Conservation (phyloP, 2,888 invertebrate genomes). For the Meiosimyza decipiens region DNA sequence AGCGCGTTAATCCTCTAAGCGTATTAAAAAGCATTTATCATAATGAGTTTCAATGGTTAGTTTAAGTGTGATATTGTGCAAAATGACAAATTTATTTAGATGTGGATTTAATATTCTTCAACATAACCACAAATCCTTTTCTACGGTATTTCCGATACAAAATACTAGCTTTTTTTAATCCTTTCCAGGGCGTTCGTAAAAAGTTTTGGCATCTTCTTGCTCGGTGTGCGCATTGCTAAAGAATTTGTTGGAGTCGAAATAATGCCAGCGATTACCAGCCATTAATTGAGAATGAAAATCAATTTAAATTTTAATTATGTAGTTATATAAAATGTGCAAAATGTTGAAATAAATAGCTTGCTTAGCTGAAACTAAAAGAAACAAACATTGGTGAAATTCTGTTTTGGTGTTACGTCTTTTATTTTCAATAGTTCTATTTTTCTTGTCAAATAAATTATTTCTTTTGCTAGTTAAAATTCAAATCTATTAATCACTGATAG, state of each 20-base stretch:
- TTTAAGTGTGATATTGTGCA: conserved; percentile 39
- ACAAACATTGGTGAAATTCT: background rate
- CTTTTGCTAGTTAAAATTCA: background rate
- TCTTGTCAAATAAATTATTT: background rate
- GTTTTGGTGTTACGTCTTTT: background rate
- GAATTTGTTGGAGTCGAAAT: conserved; percentile 81
- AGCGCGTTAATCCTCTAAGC: conserved; percentile 68
- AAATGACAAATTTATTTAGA: background rate
- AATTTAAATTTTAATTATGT: background rate
- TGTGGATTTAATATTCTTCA: background rate
- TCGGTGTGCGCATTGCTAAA: conserved; percentile 82
- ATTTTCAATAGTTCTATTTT: background rate
- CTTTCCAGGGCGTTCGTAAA: conserved; percentile 79
- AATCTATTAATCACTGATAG: no score
- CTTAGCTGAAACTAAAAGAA: background rate
- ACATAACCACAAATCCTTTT: conserved; percentile 40
- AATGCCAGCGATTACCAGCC: conserved; percentile 71
- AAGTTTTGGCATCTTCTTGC: conserved; percentile 80
- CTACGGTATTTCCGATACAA: background rate
- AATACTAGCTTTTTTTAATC: no score
- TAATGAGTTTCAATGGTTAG: conserved; percentile 84
- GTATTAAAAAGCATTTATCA: conserved; percentile 76
- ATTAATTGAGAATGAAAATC: conserved; percentile 12
- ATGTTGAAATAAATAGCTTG: no score
- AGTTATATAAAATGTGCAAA: conserved; percentile 1